Percentiles rank a stretch among this genome's conserved stretches.
These are phyloP conservation scores for Furnarius figulus DNA, from an alignment of 2,113 vertebrate species.

Conservation along the genomic window DNA sequence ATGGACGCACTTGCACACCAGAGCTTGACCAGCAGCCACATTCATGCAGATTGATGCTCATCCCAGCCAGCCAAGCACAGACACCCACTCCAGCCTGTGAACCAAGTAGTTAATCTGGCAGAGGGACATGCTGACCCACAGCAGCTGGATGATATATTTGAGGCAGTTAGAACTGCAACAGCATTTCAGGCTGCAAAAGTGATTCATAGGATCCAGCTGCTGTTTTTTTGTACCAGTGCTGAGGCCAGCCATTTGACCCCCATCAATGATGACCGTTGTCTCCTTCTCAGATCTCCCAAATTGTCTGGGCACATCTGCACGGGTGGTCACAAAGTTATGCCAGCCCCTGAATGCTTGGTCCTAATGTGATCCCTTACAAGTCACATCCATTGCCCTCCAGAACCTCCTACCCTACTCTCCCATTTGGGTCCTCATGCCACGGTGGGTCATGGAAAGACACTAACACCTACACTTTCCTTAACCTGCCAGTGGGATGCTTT, in stretches of 20 bases:
- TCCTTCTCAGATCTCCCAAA: neutral
- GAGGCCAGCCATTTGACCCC: accelerated
- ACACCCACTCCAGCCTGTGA: neutral
- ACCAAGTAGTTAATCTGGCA: no score
- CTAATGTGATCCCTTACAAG: neutral
- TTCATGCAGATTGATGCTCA: neutral
- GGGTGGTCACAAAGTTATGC: neutral
- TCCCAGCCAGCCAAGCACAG: neutral
- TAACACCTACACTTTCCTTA: neutral
- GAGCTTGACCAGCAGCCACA: neutral
- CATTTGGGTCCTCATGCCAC: neutral
- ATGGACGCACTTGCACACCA: neutral
- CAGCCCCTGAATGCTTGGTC: neutral
- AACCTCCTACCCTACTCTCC: neutral
- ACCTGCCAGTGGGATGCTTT: neutral
- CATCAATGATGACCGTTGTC: neutral
- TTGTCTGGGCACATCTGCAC: neutral
- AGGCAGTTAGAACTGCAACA: neutral
- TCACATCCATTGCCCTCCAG: neutral
- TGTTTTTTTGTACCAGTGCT: neutral
- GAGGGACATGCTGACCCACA: neutral
- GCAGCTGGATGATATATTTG: neutral
- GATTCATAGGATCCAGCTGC: neutral
- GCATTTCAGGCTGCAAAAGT: neutral
- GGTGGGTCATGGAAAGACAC: neutral